Evolutionary conservation across 1,140 invertebrate genomes (phyloP).

Genomic region (Drosophila melanogaster): DNA sequence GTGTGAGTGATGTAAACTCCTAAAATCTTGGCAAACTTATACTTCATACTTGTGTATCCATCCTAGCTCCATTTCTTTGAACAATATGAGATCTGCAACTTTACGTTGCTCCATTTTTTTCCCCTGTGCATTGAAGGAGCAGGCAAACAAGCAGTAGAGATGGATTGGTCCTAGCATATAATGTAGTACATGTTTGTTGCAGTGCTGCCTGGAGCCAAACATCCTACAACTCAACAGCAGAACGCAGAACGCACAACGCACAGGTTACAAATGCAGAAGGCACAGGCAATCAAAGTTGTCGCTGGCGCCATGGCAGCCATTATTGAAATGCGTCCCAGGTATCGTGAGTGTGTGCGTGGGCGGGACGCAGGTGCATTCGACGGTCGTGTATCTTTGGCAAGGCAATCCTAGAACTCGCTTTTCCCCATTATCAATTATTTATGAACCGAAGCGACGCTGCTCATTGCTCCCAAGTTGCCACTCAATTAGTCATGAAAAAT

Average conservation of each 20-base stretch:
- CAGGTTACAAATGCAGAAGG: background rate
- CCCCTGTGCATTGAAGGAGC: background rate
- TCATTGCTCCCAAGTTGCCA: conserved; percentile 77
- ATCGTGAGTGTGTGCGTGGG: background rate
- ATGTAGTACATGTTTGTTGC: conserved; percentile 33
- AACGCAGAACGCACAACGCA: background rate
- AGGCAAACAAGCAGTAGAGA: background rate
- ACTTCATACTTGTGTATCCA: too few species aligned
- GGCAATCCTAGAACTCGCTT: conserved; percentile 16
- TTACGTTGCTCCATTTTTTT: too few species aligned
- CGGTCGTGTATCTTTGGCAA: background rate
- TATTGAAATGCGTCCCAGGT: conserved; percentile 35
- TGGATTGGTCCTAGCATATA: conserved; percentile 11
- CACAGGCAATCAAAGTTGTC: conserved; percentile 46
- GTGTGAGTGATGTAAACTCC: background rate
- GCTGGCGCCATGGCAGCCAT: conserved; percentile 39
- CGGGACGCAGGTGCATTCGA: conserved; percentile 51
- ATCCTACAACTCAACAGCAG: background rate
- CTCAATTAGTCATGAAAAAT: conserved; percentile 80
- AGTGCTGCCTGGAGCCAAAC: conserved; percentile 22
- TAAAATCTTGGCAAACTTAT: too few species aligned
- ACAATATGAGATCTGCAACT: too few species aligned
- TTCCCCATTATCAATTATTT: conserved; percentile 76
- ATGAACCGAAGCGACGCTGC: conserved; percentile 51
- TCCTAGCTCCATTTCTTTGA: too few species aligned